Evolutionary conservation across 2,113 vertebrate genomes (phyloP), one percentile per base, ranked within the genome.

Genomic region (Upupa epops): DNA sequence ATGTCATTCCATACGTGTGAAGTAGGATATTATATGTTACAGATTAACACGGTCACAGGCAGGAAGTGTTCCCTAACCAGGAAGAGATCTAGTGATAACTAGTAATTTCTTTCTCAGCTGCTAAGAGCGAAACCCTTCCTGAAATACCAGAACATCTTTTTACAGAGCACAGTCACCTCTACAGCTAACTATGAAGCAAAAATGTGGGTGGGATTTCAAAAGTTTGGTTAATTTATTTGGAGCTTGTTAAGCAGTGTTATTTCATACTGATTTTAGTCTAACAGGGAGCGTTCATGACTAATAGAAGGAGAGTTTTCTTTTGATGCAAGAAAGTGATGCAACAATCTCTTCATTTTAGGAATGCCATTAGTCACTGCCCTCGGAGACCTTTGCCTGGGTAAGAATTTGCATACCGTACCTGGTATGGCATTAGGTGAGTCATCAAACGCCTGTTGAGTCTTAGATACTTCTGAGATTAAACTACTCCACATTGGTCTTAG

Each of bases 71-170:
- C 49, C 77, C 86, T 61, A 63, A 89, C 34, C 59, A 82, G 80
- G 80, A 96, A 88, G 73, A 90, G 89, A 93, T 94, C 66, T 86
- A 73, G 54, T 4, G 73, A 85, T 91, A 94, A 77, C 21, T 20
- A 12, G 29, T 80, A 46, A 88, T 89, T 92, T 88, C 72, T 92
- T 93, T 81, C 79, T 84, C 87, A 86, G 65, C 64, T 80, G 54
- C 46, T 65, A 58, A 78, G 83, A 88, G 83, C 71, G 83, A 91
- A 95, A 91, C 26, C 51, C 31, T 90, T 78, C 76, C 76, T 78
- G 83, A 95, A 95, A 93, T 37, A 78, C 25, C 51, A 81, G 32
- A n/a, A 86, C 31, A 68, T 19, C 56, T 34, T 77, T 83, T 71
- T 37, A 54, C 28, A 40, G 64, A 37, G 51, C 40, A 40, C 11